Conservation (phyloP, 2,113 vertebrate species). For the Dendropsophus ebraccatus region DNA sequence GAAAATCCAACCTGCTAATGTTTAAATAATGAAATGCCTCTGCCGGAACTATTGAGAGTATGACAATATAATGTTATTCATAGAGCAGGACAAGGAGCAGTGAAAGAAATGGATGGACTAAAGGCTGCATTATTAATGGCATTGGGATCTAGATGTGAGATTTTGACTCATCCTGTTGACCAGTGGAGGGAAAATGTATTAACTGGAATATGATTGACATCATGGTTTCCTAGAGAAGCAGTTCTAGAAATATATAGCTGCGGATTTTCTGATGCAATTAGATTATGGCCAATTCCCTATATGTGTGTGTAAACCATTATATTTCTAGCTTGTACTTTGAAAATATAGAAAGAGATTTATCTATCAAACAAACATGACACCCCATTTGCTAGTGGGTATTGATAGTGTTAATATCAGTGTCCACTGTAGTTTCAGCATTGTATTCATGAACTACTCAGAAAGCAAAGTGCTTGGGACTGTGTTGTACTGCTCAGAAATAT, state of each 20-base stretch:
- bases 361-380: no score
- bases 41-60: slow-evolving; percentile 12
- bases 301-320: neutral
- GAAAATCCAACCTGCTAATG: slow-evolving; percentile 20
- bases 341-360: no score
- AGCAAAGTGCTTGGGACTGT: no score
- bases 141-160: neutral
- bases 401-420: no score
- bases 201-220: neutral
- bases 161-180: neutral
- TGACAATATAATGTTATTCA: slow-evolving; percentile 25
- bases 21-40: slow-evolving; percentile 35
- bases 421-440: no score
- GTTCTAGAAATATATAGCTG: neutral
- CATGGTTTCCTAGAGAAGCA: neutral
- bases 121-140: neutral
- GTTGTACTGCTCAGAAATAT: no score
- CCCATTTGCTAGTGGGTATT: no score
- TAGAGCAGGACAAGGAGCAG: neutral
- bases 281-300: neutral
- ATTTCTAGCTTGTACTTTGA: neutral
- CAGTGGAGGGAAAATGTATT: neutral
- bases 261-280: neutral
- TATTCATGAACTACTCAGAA: no score
- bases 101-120: neutral